phyloP scores from a whole-genome alignment of 2,113 vertebrate genomes.

The Pholis gunnellus region DNA sequence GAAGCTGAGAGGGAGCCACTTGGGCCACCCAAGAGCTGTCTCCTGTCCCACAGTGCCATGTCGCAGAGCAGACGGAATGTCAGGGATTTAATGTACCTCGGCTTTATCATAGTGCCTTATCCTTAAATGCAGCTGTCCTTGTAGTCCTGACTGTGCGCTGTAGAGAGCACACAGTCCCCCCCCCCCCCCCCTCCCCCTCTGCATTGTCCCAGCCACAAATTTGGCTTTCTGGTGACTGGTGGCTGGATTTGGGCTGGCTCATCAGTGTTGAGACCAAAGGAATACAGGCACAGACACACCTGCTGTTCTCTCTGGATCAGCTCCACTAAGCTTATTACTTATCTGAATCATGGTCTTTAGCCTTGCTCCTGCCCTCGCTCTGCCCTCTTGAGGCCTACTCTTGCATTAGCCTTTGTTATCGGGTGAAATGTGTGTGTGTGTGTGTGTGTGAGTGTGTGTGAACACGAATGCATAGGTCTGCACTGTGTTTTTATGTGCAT shows the following conservation, averaged over 20 bases:
- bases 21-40: slow-evolving; percentile 60
- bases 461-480: slow-evolving; percentile 15
- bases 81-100: slow-evolving; percentile 89
- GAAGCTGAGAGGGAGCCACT: slow-evolving; percentile 66
- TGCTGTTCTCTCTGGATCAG: slow-evolving; percentile 62
- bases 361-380: slow-evolving; percentile 73
- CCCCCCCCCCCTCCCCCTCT: slow-evolving; percentile 47
- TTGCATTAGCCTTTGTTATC: slow-evolving; percentile 69
- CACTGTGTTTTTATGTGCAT: slow-evolving; percentile 43
- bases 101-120: slow-evolving; percentile 90
- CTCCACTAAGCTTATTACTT: slow-evolving; percentile 56
- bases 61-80: slow-evolving; percentile 85
- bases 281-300: slow-evolving; percentile 55
- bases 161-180: slow-evolving; percentile 46
- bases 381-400: slow-evolving; percentile 71
- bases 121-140: slow-evolving; percentile 82
- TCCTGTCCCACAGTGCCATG: slow-evolving; percentile 82
- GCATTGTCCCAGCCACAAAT: slow-evolving; percentile 69
- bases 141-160: slow-evolving; percentile 72
- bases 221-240: slow-evolving; percentile 75
- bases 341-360: slow-evolving; percentile 68
- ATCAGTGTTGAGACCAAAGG: slow-evolving; percentile 64
- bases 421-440: slow-evolving; percentile 36
- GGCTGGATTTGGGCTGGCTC: slow-evolving; percentile 82
- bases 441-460: neutral